Evolutionary conservation across 1,140 invertebrate species (phyloP).

Genomic region (Zaprionus inermis): DNA sequence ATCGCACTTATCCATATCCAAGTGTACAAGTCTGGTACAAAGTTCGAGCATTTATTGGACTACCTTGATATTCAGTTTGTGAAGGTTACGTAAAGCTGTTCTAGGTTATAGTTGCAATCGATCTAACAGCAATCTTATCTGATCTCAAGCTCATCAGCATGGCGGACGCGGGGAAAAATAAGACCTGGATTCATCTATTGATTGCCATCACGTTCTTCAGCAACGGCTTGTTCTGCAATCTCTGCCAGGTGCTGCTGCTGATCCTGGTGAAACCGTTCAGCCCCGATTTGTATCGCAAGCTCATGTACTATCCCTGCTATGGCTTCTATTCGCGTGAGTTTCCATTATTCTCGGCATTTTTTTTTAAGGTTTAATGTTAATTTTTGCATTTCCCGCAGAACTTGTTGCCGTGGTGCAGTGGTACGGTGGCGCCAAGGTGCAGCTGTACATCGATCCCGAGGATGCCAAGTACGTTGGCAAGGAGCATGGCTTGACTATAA

Average conservation of each 20-base stretch:
- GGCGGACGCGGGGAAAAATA: conserved; percentile 50
- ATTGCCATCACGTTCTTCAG: conserved; percentile 95
- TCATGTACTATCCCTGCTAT: conserved; percentile 96
- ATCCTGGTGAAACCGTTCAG: conserved; percentile 90
- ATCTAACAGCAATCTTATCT: too few species aligned
- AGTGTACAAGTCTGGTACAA: neutral
- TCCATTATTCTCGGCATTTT: too few species aligned
- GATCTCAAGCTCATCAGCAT: conserved; percentile 47
- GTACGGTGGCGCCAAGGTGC: conserved; percentile 92
- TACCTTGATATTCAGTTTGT: neutral
- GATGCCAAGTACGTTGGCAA: conserved; percentile 92
- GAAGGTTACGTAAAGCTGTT: conserved; percentile 28
- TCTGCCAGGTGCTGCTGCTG: conserved; percentile 91
- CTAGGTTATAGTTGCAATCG: conserved; percentile 10
- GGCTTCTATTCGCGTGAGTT: conserved; percentile 95
- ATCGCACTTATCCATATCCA: neutral
- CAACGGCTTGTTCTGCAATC: conserved; percentile 94
- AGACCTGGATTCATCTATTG: conserved; percentile 87
- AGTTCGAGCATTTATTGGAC: conserved; percentile 1
- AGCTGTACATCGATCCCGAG: conserved; percentile 91
- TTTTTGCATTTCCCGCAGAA: conserved; percentile 86
- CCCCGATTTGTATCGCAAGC: conserved; percentile 91
- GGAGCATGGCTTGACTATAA: conserved; percentile 94
- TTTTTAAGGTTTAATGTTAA: neutral
- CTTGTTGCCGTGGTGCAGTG: conserved; percentile 95